Evolutionary conservation across 1,140 invertebrate species (phyloP).

Genomic region (Andrena cerasifolii): DNA sequence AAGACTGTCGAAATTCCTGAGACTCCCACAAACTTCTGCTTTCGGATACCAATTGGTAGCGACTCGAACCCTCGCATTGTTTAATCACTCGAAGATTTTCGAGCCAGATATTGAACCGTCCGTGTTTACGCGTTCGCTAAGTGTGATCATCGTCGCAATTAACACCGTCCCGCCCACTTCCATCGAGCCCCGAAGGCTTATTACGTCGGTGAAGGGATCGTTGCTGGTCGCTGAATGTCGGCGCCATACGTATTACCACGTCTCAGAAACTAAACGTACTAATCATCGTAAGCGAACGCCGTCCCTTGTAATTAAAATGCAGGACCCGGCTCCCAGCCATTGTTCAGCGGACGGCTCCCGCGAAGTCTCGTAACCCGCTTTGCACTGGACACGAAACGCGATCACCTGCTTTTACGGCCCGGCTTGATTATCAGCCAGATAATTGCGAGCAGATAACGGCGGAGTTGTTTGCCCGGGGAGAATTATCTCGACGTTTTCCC

Average conservation of each 20-base stretch:
- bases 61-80: too few species aligned
- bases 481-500: slow-evolving; percentile 8
- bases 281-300: background rate
- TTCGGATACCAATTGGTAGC: too few species aligned
- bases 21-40: too few species aligned
- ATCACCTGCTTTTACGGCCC: background rate
- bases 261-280: slow-evolving; percentile 11
- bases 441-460: background rate
- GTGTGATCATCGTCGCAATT: slow-evolving; percentile 8
- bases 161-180: background rate
- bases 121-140: too few species aligned
- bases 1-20: too few species aligned
- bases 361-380: background rate
- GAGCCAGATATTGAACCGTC: too few species aligned
- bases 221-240: background rate
- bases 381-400: background rate
- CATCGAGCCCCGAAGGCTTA: background rate
- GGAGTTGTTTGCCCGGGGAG: background rate
- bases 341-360: background rate
- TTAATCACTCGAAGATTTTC: too few species aligned
- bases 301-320: slow-evolving; percentile 29
- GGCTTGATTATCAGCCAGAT: slow-evolving; percentile 27
- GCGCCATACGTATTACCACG: background rate
- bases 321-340: background rate
- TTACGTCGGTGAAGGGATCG: slow-evolving; percentile 23